Base-by-base conservation (phyloP, 2,888 invertebrate species). In the Lasioglossum morio region DNA sequence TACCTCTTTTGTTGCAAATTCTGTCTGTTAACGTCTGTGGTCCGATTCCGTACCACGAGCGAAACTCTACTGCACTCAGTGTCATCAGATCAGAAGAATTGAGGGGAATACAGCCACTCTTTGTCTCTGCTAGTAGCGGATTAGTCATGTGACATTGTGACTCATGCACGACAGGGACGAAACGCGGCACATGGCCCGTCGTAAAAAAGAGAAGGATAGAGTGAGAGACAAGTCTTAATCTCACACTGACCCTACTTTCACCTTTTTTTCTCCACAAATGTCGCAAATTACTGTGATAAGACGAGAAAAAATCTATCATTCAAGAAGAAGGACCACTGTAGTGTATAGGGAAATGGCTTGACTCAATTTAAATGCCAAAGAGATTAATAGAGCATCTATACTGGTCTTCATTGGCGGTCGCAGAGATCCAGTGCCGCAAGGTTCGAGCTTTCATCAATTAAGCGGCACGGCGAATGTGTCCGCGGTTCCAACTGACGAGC, bases 361-460 rank as follows among this genome's bases (percentile, higher is more conserved):
- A 23, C 23, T 37, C 72, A 57, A 73, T 83, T 81, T 73, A 74
- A 85, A 72, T 30, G 72, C 43, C 76, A 87, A 81, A 82, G 84
- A 63, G 87, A 79, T 77, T 90, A 87, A 90, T 79, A 86, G 84
- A 82, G 86, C 80, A 74, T 79, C 73, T 72, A 57, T 72, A 57
- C 75, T 57, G 88, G 70, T 80, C 79, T 81, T 85, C 79, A 80
- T 88, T 75, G 84, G 23, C 75, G 85, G 23, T 75, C 48, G 79
- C 48, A 69, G 85, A 85, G 57, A 81, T 75, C 76, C 69, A 72
- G 80, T 46, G 78, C 76, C 63, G 69, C 63, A 57, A 63, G 77
- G 46, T 16, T n/a, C 72, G 73, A 69, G 86, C 84, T 88, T 88
- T 88, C 85, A 82, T 87, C 88, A 88, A 88, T 89, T 89, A 89